Evolutionary conservation across 2,888 invertebrate species (phyloP).

Genomic region (Bimastos eiseni): DNA sequence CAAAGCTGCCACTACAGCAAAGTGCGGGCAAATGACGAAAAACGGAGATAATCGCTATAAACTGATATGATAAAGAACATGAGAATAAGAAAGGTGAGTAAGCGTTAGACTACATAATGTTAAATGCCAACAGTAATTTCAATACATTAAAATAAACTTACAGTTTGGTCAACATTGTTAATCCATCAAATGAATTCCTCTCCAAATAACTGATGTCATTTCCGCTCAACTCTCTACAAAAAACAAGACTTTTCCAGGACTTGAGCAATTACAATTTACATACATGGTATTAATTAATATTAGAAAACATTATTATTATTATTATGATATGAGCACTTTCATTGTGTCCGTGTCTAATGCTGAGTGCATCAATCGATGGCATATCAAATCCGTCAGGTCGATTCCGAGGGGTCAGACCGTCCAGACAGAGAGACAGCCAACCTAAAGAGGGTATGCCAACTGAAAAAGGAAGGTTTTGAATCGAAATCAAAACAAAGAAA

Average conservation of each 20-base stretch:
- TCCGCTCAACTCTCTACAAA: conserved; percentile 20
- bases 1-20: too few species aligned
- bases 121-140: background rate
- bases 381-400: too few species aligned
- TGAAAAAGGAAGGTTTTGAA: too few species aligned
- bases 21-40: background rate
- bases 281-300: background rate
- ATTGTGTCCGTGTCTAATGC: too few species aligned
- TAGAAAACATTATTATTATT: too few species aligned
- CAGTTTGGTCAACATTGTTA: conserved; percentile 24
- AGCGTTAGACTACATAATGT: background rate
- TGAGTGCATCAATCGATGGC: too few species aligned
- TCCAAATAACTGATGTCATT: conserved; percentile 6
- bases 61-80: background rate
- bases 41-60: background rate
- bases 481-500: too few species aligned
- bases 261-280: background rate
- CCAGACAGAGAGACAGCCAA: too few species aligned
- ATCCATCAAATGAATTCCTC: conserved; percentile 5
- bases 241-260: background rate
- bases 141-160: conserved; percentile 15
- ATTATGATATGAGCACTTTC: too few species aligned
- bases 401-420: too few species aligned
- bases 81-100: background rate
- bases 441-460: too few species aligned